phyloP scores from a whole-genome alignment of 2,888 invertebrate species.

The Panzeria rudis region DNA sequence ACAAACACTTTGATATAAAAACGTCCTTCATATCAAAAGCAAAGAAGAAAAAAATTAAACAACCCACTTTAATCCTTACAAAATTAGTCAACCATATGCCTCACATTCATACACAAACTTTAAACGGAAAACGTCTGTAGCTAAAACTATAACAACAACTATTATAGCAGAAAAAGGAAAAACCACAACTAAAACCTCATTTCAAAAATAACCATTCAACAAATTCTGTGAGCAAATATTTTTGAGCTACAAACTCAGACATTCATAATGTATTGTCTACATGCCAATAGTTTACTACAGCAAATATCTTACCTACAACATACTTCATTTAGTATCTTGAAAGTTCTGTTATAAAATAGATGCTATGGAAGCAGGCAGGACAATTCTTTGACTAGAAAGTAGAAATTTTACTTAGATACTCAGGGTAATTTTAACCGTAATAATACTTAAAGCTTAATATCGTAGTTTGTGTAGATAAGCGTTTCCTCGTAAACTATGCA shows the following conservation, averaged over 20 bases:
- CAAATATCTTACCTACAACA: neutral
- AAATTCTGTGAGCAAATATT: neutral
- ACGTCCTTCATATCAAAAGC: slow-evolving; percentile 54
- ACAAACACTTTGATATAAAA: slow-evolving; percentile 43
- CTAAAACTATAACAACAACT: slow-evolving; percentile 15
- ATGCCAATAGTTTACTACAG: slow-evolving; percentile 29
- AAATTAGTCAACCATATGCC: slow-evolving; percentile 67
- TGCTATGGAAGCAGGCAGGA: slow-evolving; percentile 1
- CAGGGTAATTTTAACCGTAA: neutral
- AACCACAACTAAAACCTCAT: slow-evolving; percentile 66
- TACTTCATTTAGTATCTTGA: neutral
- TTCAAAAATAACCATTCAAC: slow-evolving; percentile 60
- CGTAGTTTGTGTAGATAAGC: slow-evolving; percentile 57
- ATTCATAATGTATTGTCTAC: slow-evolving; percentile 53
- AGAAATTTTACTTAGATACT: neutral
- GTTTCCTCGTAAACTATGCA: slow-evolving; percentile 77
- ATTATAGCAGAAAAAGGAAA: slow-evolving; percentile 1
- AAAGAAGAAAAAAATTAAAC: slow-evolving; percentile 30
- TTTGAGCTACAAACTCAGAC: slow-evolving; percentile 35
- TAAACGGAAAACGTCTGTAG: slow-evolving; percentile 22
- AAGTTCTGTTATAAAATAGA: slow-evolving; percentile 5
- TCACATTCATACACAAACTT: slow-evolving; percentile 21
- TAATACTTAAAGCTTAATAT: slow-evolving; percentile 8
- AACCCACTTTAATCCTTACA: slow-evolving; percentile 52
- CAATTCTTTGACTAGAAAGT: neutral